These are phyloP conservation scores for Homarus americanus DNA, from an alignment of 1,140 invertebrate species.

Conservation along the genomic window DNA sequence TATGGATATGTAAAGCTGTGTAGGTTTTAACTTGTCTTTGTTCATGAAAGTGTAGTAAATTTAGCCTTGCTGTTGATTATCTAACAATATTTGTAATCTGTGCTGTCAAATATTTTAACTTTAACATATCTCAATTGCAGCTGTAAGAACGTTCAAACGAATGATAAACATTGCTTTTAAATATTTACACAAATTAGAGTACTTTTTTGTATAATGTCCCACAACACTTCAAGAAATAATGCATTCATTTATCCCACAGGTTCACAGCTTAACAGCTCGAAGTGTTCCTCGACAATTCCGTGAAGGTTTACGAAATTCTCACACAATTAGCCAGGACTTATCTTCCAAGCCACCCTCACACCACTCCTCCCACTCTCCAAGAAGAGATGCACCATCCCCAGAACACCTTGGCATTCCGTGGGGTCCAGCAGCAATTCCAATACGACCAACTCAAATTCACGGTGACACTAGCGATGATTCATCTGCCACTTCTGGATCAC, in stretches of 20 bases:
- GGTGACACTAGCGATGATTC: slow-evolving; percentile 67
- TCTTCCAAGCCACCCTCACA: not conserved
- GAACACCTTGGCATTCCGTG: slow-evolving; percentile 64
- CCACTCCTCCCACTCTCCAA: slow-evolving; percentile 8
- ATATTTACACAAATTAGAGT: not conserved
- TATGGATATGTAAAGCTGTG: slow-evolving; percentile 49
- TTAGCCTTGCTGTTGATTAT: too few relatives aligned
- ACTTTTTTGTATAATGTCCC: not conserved
- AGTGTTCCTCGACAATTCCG: slow-evolving; percentile 87
- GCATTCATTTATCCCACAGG: slow-evolving; percentile 77
- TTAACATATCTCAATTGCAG: too few relatives aligned
- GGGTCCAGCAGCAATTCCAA: slow-evolving; percentile 55
- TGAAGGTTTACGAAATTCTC: slow-evolving; percentile 81
- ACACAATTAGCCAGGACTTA: not conserved
- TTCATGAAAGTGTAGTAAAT: too few relatives aligned
- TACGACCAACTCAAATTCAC: slow-evolving; percentile 46
- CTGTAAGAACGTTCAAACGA: too few relatives aligned
- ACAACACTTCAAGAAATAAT: not conserved
- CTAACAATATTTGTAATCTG: not conserved
- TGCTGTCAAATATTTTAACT: too few relatives aligned
- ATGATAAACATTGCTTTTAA: not conserved
- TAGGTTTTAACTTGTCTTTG: not conserved
- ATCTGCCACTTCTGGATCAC: slow-evolving; percentile 50
- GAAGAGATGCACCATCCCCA: slow-evolving; percentile 53
- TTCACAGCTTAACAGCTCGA: slow-evolving; percentile 90